A percentile compares a stretch with the other conserved stretches of the same genome.
Conservation (phyloP, 2,888 invertebrate genomes). For the Cerceris rybyensis region DNA sequence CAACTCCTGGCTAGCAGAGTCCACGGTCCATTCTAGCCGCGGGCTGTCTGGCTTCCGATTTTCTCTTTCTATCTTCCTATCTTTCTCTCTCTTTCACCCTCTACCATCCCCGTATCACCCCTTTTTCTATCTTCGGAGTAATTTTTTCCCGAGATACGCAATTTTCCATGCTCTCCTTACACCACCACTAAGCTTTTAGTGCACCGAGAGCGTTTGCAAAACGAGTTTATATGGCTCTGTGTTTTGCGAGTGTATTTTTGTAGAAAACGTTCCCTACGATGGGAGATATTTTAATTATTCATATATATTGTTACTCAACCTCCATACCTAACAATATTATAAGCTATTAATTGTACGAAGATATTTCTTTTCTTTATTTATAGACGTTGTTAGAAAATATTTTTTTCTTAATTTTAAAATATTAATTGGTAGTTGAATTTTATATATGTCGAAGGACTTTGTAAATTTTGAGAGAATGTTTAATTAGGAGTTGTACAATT, state of each 20-base stretch:
- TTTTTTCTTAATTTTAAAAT: too few species aligned
- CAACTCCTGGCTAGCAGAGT: conserved; percentile 55
- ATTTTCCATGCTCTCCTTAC: conserved; percentile 33
- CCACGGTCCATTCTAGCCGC: conserved; percentile 53
- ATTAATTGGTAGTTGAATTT: too few species aligned
- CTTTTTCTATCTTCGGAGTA: conserved; percentile 47
- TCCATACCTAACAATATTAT: too few species aligned
- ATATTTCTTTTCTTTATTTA: too few species aligned
- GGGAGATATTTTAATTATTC: too few species aligned
- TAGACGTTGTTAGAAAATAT: too few species aligned
- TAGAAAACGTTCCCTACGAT: background rate
- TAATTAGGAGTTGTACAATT: too few species aligned
- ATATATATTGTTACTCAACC: too few species aligned
- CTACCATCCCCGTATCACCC: background rate
- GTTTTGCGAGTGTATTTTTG: background rate
- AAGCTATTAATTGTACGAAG: too few species aligned
- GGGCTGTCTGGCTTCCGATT: conserved; percentile 56
- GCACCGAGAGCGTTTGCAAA: conserved; percentile 22
- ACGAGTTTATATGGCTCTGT: conserved; percentile 9
- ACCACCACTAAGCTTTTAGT: background rate
- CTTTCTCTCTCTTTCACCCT: background rate
- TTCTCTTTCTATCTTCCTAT: conserved; percentile 9
- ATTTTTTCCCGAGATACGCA: conserved; percentile 54
- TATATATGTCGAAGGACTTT: too few species aligned
- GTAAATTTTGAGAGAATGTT: too few species aligned